phyloP scores from a whole-genome alignment of 2,797 vertebrate species.

The Sebastes oblongus region DNA sequence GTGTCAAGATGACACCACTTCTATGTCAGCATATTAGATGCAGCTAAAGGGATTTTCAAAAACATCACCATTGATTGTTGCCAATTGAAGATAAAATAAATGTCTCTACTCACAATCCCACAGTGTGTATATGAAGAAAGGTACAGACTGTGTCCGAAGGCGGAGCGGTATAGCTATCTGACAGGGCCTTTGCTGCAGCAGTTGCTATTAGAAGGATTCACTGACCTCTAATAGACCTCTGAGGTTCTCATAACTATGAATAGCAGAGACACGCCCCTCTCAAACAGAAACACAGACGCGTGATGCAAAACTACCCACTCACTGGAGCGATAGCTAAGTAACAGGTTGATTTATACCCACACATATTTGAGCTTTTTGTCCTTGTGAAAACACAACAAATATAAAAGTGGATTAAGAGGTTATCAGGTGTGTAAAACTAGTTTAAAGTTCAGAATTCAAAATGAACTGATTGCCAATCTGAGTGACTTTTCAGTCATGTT shows the following conservation, averaged over 20 bases:
- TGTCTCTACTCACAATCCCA: conserved; percentile 64
- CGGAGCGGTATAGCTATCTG: conserved; percentile 34
- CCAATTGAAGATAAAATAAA: not conserved
- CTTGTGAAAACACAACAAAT: not conserved
- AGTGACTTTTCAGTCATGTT: conserved; percentile 7
- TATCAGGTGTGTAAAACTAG: not conserved
- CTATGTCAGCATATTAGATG: not conserved
- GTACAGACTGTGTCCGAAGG: conserved; percentile 15
- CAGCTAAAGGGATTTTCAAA: not conserved
- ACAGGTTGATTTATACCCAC: conserved; percentile 7
- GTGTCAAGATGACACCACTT: not conserved
- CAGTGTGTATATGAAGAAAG: conserved; percentile 21
- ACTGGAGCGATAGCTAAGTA: not conserved
- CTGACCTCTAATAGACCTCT: conserved; percentile 77
- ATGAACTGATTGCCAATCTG: not conserved
- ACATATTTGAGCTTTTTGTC: not conserved
- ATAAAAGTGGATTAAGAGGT: not conserved
- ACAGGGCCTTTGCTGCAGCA: conserved; percentile 35
- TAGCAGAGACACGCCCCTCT: conserved; percentile 75
- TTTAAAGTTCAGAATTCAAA: not conserved
- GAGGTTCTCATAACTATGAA: conserved; percentile 79
- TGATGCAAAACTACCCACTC: conserved; percentile 29
- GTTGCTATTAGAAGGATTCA: conserved; percentile 64
- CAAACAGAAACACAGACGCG: conserved; percentile 67
- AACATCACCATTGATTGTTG: not conserved